A percentile compares a stretch with the other conserved stretches of the same genome.
phyloP scores from a whole-genome alignment of 2,113 vertebrate genomes.

The Strix aluco region DNA sequence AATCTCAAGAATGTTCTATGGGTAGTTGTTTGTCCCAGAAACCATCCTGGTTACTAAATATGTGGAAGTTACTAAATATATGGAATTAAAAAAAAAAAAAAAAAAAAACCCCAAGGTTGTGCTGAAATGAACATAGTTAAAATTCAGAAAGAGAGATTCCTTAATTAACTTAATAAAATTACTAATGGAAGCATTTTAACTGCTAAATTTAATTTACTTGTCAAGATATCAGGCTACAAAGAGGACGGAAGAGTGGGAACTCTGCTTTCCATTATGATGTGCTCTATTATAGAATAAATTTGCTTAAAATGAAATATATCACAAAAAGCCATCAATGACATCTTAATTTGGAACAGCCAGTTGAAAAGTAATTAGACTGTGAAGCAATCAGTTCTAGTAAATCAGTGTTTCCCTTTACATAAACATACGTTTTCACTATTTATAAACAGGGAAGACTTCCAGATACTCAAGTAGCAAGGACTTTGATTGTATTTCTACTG shows the following conservation, averaged over 20 bases:
- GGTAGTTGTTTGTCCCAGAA: conserved; percentile 52
- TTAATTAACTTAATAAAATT: conserved; percentile 98
- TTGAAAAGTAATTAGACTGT: conserved; percentile 85
- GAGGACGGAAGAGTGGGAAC: conserved; percentile 78
- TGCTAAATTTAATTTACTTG: conserved; percentile 98
- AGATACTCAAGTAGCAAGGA: conserved; percentile 67
- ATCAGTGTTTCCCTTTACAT: conserved; percentile 81
- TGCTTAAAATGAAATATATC: conserved; percentile 87
- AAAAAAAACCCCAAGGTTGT: conserved; percentile 67
- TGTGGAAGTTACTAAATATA: conserved; percentile 60
- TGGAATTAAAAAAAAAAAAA: neutral
- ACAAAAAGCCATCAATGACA: conserved; percentile 86
- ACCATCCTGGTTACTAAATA: conserved; percentile 59
- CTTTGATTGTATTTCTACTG: conserved; percentile 68
- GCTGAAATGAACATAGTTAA: conserved; percentile 81
- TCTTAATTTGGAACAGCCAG: conserved; percentile 86
- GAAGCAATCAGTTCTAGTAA: conserved; percentile 84
- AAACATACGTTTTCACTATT: conserved; percentile 75
- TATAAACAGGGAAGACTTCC: conserved; percentile 70
- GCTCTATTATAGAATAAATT: conserved; percentile 84
- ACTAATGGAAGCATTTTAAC: conserved; percentile 93
- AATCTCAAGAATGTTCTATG: neutral
- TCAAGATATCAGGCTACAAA: conserved; percentile 89
- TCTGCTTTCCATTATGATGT: conserved; percentile 84
- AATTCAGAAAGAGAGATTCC: conserved; percentile 86